Evolutionary conservation across 2,888 invertebrate species (phyloP).

Genomic region (Polia nebulosa): DNA sequence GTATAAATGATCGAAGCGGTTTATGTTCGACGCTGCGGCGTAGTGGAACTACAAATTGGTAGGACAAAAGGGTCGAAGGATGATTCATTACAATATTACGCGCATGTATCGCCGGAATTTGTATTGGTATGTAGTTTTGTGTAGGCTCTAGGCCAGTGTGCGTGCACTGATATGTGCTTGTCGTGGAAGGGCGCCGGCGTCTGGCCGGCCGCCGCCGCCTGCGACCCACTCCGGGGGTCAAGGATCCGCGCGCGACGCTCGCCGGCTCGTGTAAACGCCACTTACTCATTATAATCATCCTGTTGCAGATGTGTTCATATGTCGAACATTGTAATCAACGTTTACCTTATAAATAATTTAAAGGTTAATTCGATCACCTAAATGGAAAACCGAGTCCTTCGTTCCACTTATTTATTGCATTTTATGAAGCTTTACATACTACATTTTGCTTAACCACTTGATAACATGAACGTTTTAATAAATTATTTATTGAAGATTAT

Average conservation of each 20-base stretch:
- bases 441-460: slow-evolving; percentile 21
- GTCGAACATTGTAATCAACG: slow-evolving; percentile 57
- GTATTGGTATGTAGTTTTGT: slow-evolving; percentile 56
- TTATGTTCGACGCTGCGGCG: slow-evolving; percentile 13
- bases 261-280: slow-evolving; percentile 74
- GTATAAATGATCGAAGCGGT: slow-evolving; percentile 24
- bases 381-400: slow-evolving; percentile 33
- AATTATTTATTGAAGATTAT: slow-evolving; percentile 44
- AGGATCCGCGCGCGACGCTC: slow-evolving; percentile 76
- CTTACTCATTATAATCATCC: slow-evolving; percentile 67
- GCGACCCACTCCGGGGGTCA: slow-evolving; percentile 77
- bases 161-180: slow-evolving; percentile 75
- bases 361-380: slow-evolving; percentile 41
- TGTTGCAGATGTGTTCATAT: slow-evolving; percentile 58
- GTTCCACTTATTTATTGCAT: slow-evolving; percentile 18
- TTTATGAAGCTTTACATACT: slow-evolving; percentile 21
- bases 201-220: slow-evolving; percentile 66
- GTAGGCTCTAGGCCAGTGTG: slow-evolving; percentile 64
- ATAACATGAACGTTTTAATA: slow-evolving; percentile 37
- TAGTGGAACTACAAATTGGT: slow-evolving; percentile 23
- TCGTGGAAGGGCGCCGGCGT: slow-evolving; percentile 79
- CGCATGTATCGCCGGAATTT: slow-evolving; percentile 49
- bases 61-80: slow-evolving; percentile 51
- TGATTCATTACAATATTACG: slow-evolving; percentile 57
- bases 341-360: slow-evolving; percentile 51